These are phyloP conservation scores for Polyergus mexicanus DNA, from an alignment of 1,140 invertebrate genomes.

Conservation along the genomic window DNA sequence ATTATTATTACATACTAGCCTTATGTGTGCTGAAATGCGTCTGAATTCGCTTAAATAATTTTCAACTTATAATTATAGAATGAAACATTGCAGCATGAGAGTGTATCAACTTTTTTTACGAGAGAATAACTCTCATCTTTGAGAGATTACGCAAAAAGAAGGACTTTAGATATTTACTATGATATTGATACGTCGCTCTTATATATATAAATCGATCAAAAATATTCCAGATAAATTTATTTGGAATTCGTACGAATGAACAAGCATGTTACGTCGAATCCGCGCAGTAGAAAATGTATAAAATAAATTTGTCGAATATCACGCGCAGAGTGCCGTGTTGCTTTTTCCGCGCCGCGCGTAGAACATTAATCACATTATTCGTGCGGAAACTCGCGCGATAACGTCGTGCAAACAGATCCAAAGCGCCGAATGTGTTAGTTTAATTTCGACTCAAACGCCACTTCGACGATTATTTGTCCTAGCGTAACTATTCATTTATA, in stretches of 20 bases:
- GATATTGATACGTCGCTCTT: background rate
- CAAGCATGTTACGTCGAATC: slow-evolving; percentile 43
- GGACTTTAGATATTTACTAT: slow-evolving; percentile 12
- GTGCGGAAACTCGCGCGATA: slow-evolving; percentile 54
- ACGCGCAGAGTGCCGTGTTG: slow-evolving; percentile 40
- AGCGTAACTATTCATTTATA: slow-evolving; percentile 56
- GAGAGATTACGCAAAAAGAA: background rate
- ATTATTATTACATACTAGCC: background rate
- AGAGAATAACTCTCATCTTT: background rate
- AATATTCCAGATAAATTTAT: slow-evolving; percentile 50
- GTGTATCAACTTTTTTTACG: background rate
- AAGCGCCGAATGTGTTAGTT: slow-evolving; percentile 59
- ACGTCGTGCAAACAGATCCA: slow-evolving; percentile 50
- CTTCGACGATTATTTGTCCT: slow-evolving; percentile 44
- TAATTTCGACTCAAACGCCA: slow-evolving; percentile 55
- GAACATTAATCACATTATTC: slow-evolving; percentile 64
- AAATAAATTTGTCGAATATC: slow-evolving; percentile 61
- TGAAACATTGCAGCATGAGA: background rate
- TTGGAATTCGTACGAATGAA: slow-evolving; percentile 38
- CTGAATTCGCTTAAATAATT: background rate
- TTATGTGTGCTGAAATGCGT: background rate
- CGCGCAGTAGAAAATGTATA: slow-evolving; percentile 55
- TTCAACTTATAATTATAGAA: background rate
- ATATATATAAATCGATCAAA: slow-evolving; percentile 6
- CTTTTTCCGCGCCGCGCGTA: slow-evolving; percentile 42